phyloP scores from a whole-genome alignment of 1,140 invertebrate species.

The Drosophila murphyi region DNA sequence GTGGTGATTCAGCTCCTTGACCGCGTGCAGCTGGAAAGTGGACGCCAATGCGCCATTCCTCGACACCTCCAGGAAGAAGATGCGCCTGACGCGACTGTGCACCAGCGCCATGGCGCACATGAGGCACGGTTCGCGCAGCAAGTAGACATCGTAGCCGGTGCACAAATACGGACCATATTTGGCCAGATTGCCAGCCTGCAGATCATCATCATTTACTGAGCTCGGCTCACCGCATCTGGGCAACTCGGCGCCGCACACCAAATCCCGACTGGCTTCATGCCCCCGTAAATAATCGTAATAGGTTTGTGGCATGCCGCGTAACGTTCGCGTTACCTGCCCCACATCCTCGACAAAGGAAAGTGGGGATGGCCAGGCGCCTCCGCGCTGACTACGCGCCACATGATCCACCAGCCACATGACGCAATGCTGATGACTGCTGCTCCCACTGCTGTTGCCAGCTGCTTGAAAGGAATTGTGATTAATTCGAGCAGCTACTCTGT shows the following conservation, averaged over 20 bases:
- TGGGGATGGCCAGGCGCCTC: slow-evolving; percentile 88
- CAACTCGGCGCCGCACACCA: slow-evolving; percentile 67
- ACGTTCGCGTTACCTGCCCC: slow-evolving; percentile 13
- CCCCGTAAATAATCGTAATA: slow-evolving; percentile 62
- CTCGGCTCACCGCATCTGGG: slow-evolving; percentile 33
- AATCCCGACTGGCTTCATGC: slow-evolving; percentile 33
- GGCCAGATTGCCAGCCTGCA: slow-evolving; percentile 66
- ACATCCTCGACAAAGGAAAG: slow-evolving; percentile 44
- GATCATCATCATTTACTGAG: slow-evolving; percentile 24
- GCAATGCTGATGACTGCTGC: slow-evolving; percentile 93
- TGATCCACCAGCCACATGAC: slow-evolving; percentile 94
- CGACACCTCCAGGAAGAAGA: slow-evolving; percentile 91
- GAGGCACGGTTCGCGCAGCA: slow-evolving; percentile 94
- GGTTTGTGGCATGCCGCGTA: slow-evolving; percentile 54
- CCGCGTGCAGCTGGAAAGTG: slow-evolving; percentile 90
- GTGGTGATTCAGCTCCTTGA: slow-evolving; percentile 94
- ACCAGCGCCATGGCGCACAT: slow-evolving; percentile 98
- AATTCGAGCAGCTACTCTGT: background rate
- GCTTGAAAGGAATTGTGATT: background rate
- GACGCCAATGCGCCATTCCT: slow-evolving; percentile 90
- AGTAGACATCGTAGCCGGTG: slow-evolving; percentile 94
- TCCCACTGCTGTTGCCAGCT: slow-evolving; percentile 58
- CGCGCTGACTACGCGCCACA: slow-evolving; percentile 92
- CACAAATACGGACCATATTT: slow-evolving; percentile 92
- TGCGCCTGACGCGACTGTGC: slow-evolving; percentile 92